Evolutionary conservation across 2,113 vertebrate species (phyloP), one percentile per base, ranked within the genome.

Genomic region (Psittacara wagleri): DNA sequence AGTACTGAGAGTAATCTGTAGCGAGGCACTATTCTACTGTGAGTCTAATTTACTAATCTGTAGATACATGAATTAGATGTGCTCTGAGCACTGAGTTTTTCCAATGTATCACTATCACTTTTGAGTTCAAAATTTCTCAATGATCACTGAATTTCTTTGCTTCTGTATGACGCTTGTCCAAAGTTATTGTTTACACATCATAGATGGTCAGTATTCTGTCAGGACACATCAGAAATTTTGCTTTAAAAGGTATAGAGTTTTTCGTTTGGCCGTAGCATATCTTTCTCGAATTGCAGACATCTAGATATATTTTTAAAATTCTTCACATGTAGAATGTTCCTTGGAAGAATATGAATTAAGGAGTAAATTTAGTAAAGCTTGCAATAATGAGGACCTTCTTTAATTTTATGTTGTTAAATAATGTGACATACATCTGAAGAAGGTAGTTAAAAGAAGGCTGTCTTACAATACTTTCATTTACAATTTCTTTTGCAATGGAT

Each of bases 21-120:
- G 7, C 1, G 1, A 46, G 35, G 24, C 5, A 37, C 17, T n/a
- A 3, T 46, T 46, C 37, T 49, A 18, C 49, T 27, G 1, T 46
- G 19, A 59, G 43, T 52, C 29, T 61, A 41, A 46, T 35, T 23
- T 11, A 67, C 59, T 73, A 46, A 44, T 33, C 29, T 62, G 29
- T 2, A 41, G 57, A 54, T 41, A 67, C 14, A 31, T 35, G 39
- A 61, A 59, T 52, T 66, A 57, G 11, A 77, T 3, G 19, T 49
- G 9, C 28, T 64, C 37, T 7, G 2, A 83, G 43, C 64, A 35
- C 33, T 35, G 51, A 48, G 25, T 59, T 76, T 20, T 66, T n/a
- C 19, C 37, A 51, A 17, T 5, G 13, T 31, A 33, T 35, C 33
- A 12, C 51, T 78, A 46, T 44, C 39, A 43, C 44, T 78, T 57